These are phyloP conservation scores for Cotesia typhae DNA, from an alignment of 1,140 invertebrate species.

Conservation along the genomic window DNA sequence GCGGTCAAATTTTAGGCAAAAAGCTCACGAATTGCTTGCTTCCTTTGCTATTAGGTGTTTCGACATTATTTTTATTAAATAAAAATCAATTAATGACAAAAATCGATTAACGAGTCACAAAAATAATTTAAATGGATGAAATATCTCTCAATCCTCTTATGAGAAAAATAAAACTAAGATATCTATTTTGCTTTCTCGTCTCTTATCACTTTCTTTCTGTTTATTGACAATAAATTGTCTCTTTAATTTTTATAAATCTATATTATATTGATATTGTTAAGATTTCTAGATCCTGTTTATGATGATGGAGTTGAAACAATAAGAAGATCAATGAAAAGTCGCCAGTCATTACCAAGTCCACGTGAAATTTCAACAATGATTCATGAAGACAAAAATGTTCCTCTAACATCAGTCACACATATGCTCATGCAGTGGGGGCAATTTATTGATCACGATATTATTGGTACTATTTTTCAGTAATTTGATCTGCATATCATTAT, in stretches of 20 bases:
- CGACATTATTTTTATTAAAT: too few relatives aligned
- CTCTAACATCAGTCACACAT: constrained; percentile 70
- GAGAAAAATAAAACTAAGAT: too few relatives aligned
- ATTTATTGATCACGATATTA: constrained; percentile 83
- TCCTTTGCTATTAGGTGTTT: too few relatives aligned
- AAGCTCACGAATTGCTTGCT: too few relatives aligned
- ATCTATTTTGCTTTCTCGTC: too few relatives aligned
- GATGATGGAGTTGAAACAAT: constrained; percentile 73
- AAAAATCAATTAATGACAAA: too few relatives aligned
- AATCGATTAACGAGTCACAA: too few relatives aligned
- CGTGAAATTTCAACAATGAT: constrained; percentile 73
- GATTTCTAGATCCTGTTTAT: constrained; percentile 82
- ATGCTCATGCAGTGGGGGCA: constrained; percentile 90
- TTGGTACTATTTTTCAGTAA: constrained; percentile 64
- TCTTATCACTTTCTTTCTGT: too few relatives aligned
- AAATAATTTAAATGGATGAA: too few relatives aligned
- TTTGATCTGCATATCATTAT: constrained; percentile 30
- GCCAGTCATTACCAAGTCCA: constrained; percentile 72
- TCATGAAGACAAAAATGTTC: constrained; percentile 71
- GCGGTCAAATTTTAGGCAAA: too few relatives aligned
- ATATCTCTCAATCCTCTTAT: too few relatives aligned
- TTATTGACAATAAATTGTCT: not conserved
- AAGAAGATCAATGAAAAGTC: constrained; percentile 66
- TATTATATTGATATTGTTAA: constrained; percentile 30
- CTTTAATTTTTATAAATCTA: too few relatives aligned